Evolutionary conservation across 2,888 invertebrate species (phyloP), one percentile per base, ranked within the genome.

Genomic region (Caenorhabditis sinica): DNA sequence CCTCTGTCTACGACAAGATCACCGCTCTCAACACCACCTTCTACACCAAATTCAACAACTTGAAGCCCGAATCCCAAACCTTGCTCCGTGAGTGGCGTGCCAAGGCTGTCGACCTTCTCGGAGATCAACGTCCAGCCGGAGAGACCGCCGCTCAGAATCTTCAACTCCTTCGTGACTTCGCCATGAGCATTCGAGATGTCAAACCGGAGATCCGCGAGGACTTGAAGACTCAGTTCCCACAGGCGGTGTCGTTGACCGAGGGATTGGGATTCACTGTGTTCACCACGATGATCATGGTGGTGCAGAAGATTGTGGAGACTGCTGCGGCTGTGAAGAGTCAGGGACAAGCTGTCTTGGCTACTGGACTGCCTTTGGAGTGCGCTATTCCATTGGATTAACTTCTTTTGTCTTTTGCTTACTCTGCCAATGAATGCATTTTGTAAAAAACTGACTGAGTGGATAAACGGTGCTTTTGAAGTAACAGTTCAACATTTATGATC

Each of bases 241-340:
- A 83, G 17, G 88, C 88, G 2, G 85, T 88, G 8, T 69, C 81
- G 9, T 61, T 88, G 40, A 86, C 86, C 23, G 88, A 88, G 66
- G 88, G 87, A 20, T 69, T 86, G 23, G 88, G 88, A 17, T 88
- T 88, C 83, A 86, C 85, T 2, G 86, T 88, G 23, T 79, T 87
- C 69, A 87, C 87, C 6, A 86, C 86, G 13, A 53, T 87, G 36
- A 82, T 79, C 2, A 79, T 88, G 86, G 79, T 88, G 23, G 61
- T 85, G 17, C 83, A 88, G 82, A 88, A 86, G 68, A 82, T 88
- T 51, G 51, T 85, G 65, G 85, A 86, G 58, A 49, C 49, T 15
- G 49, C 49, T 1, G 49, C 85, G 5, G 40, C 69, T 17, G 69
- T 69, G 69, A 69, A 69, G 36, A 69, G 23, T n/a, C 74, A 58